Base-by-base conservation (phyloP, 2,113 vertebrate species). In the Ovibos moschatus region DNA sequence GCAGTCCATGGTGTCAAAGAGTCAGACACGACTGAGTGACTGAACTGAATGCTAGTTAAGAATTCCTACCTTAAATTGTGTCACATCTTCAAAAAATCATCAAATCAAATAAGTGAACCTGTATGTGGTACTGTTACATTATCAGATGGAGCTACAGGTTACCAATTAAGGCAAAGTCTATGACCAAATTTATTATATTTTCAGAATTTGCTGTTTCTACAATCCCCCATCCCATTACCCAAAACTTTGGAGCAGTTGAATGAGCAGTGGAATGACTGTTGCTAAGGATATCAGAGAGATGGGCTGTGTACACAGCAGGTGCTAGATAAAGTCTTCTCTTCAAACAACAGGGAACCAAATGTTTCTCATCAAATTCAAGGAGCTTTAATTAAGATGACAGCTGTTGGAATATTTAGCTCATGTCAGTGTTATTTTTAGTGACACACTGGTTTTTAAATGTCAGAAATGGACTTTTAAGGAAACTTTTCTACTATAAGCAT, bases 401-500 rank as follows among this genome's bases (percentile, higher is more conserved):
- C 55, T 16, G 11, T 12, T 78, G 55, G 82, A 97, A 62, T 94
- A 97, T 93, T 94, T 28, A 45, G 33, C 36, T 91, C 0, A 53
- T 91, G 84, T 97, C 67, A 83, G 53, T 97, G 89, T 85, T 97
- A 97, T 91, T 91, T 93, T 91, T 86, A 96, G 88, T 97, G 95
- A 95, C 25, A 90, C 83, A 86, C 7, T 27, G 71, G 81, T 94
- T 98, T 98, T 98, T 97, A 95, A 97, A 87, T 98, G 93, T 92
- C 89, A 97, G 79, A 97, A 97, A 90, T 58, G 81, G 43, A 57
- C 95, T 98, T 98, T 98, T 98, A 97, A 96, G 94, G n/a, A 95
- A 92, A 97, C 83, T 98, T 96, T 97, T 98, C 82, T 91, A 82
- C 58, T 79, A 71, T 71, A 78, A 96, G 23, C 60, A 95, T 60